Conservation (phyloP, 1,140 invertebrate species). For the Cherax destructor region DNA sequence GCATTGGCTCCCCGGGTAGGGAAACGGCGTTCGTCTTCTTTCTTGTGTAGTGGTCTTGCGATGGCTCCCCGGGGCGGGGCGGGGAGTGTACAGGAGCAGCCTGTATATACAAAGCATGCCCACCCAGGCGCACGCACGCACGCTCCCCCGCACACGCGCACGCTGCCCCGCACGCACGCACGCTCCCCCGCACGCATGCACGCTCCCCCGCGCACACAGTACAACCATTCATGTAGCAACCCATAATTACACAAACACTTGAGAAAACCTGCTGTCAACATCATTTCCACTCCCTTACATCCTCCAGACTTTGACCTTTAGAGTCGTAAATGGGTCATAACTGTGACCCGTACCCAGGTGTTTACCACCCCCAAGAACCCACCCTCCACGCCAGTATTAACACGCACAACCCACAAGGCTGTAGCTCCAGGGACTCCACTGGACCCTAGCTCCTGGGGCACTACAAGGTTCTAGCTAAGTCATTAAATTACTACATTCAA, state of each 20-base stretch:
- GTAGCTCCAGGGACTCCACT: too few species aligned
- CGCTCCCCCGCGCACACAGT: not conserved
- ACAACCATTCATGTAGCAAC: not conserved
- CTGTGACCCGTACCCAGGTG: too few species aligned
- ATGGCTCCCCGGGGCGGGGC: too few species aligned
- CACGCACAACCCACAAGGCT: not conserved
- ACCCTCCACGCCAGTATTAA: not conserved
- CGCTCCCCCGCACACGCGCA: not conserved
- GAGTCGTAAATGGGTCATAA: not conserved
- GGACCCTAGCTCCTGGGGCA: too few species aligned
- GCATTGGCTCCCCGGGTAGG: too few species aligned
- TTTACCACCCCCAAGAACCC: not conserved
- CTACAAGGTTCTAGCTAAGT: too few species aligned
- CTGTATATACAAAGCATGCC: not conserved
- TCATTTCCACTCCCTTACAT: not conserved
- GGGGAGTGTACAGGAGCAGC: not conserved
- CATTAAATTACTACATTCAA: too few species aligned
- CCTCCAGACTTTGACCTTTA: not conserved
- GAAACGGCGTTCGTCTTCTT: too few species aligned
- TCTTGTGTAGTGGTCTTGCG: too few species aligned
- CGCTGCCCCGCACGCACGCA: too few species aligned
- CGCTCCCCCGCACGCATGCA: too few species aligned
- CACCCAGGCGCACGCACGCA: not conserved
- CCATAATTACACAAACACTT: slow-evolving; percentile 7
- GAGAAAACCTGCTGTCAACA: not conserved